Base-by-base conservation (phyloP, 2,797 vertebrate species). In the Gephyroberyx darwinii region DNA sequence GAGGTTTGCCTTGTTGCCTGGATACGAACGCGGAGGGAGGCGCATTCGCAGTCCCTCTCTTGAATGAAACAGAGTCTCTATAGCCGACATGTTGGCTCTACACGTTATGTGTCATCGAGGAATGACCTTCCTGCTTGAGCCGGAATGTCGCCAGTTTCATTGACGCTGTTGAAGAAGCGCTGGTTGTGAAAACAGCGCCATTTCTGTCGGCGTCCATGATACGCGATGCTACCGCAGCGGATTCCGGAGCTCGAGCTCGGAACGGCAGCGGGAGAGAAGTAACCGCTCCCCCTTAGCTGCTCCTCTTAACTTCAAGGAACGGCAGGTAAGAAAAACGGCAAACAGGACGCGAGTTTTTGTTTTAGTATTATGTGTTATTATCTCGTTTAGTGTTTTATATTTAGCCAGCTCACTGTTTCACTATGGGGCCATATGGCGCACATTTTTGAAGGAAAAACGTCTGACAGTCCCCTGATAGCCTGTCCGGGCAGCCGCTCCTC, bases 1-100 rank as follows among this genome's bases (percentile, higher is more conserved):
- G 90, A 81, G 79, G 84, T 96, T 94, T 88, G 95, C 88, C 94
- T 82, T 89, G 96, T 97, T 96, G 95, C 95, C 91, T 92, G 80
- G 96, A 89, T 94, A 95, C 94, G 90, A 92, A 89, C 91, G 83
- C 89, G 85, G 84, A 88, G 90, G 85, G 88, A 71, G 90, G 89
- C 70, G 88, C 84, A 69, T 69, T 78, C 35, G 19, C 33, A 54
- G 71, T 47, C 61, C 61, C 62, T 55, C 58, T 20, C 54, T 10
- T 10, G 35, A 78, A 35, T 70, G 92, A 89, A 93, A 92, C 92
- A 74, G 67, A 35, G 5, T 54, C 19, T 17, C 8, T 0, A 0
- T 0, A 0, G 77, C 71, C 57, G 90, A 81, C 94, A 95, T 94
- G 76, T 88, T 91, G 93, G 93, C 76, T 92, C 93, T 5, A 0